Evolutionary conservation across 2,888 invertebrate species (phyloP), one percentile per base, ranked within the genome.

Genomic region (Bombyx huttoni): DNA sequence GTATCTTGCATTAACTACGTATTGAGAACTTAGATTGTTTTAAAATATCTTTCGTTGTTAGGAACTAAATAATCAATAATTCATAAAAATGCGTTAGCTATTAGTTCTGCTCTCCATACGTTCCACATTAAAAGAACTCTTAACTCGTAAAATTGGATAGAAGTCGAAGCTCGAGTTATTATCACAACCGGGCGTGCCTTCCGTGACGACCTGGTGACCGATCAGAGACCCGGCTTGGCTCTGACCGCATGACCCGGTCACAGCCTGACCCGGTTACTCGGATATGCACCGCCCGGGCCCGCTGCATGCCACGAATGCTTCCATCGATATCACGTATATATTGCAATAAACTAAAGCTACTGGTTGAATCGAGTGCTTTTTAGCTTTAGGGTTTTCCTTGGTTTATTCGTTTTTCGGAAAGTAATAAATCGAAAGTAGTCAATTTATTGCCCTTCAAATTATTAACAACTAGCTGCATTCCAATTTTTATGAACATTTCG

Each of bases 221-320:
- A 70, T 73, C 68, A 64, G 69, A 68, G 68, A 57, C 67, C 49
- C 52, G 49, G 52, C 56, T 40, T 59, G 64, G 60, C 67, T 62
- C 62, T 67, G 75, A 76, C 80, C 80, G 72, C 68, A 71, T 82
- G 73, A 82, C 82, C 82, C 70, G 83, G 82, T 78, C 78, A 70
- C 70, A 62, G 52, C 68, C 64, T 70, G 79, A 73, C 83, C 82
- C 70, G 79, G 74, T 79, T 75, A 68, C 62, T 53, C 59, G 64
- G 61, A 58, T 61, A 70, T 74, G 71, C 77, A 71, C 59, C 67
- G 67, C 63, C 64, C 61, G 57, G 63, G 58, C 61, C 47, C 51
- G 52, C 61, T 78, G 76, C 80, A 81, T 65, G 62, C 60, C 62
- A 56, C 75, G 73, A 81, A 80, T 81, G 78, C 79, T 80, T 79